Conservation (phyloP, 2,113 vertebrate genomes). For the Protobothrops mucrosquamatus region DNA sequence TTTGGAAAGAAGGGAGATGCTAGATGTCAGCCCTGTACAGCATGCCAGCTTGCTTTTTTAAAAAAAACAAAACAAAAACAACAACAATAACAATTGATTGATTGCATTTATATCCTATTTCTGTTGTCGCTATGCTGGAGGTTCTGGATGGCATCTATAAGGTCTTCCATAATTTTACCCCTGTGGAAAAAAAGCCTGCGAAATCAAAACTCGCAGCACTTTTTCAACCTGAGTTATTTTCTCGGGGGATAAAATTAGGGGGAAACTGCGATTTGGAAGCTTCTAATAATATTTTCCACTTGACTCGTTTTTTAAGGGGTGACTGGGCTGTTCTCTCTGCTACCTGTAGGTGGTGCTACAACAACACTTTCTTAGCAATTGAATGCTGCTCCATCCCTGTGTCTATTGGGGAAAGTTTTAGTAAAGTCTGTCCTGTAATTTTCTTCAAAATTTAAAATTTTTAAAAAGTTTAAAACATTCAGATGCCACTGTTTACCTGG, state of each 20-base stretch:
- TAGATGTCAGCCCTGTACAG: not conserved
- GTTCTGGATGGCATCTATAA: not conserved
- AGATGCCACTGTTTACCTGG: not conserved
- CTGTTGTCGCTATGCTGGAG: not conserved
- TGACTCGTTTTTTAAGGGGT: not conserved
- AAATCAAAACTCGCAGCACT: not conserved
- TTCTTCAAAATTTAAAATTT: not conserved
- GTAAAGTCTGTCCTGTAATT: not conserved
- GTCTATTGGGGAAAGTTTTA: not conserved
- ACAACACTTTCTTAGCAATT: not conserved
- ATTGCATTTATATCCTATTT: not conserved
- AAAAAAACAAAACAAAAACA: not conserved
- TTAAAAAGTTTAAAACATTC: not conserved
- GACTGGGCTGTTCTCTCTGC: not conserved
- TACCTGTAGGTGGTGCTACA: not conserved
- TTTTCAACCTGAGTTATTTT: not conserved
- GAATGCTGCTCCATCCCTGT: not conserved
- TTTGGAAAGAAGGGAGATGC: not conserved
- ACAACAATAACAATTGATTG: not conserved
- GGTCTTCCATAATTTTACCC: not conserved
- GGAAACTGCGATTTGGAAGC: too few species aligned
- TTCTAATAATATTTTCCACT: too few species aligned
- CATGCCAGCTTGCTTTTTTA: not conserved
- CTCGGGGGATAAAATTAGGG: not conserved
- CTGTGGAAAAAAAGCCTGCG: too few species aligned